These are phyloP conservation scores for Panorpa germanica DNA, from an alignment of 2,888 invertebrate species.

Conservation along the genomic window DNA sequence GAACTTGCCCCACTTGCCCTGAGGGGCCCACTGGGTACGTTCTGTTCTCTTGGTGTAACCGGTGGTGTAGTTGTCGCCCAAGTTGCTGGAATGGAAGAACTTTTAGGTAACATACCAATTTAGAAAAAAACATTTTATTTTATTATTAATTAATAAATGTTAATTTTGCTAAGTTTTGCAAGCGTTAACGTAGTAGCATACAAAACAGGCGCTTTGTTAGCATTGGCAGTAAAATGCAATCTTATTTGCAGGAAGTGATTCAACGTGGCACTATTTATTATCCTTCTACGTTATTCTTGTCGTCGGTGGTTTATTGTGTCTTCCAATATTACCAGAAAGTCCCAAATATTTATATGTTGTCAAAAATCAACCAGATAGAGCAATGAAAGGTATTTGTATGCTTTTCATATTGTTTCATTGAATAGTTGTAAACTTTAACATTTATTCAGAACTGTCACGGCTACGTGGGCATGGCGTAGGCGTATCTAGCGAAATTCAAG, in stretches of 20 bases:
- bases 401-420: too few species aligned
- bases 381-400: slow-evolving; percentile 48
- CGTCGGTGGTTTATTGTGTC: slow-evolving; percentile 32
- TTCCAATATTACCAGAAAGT: slow-evolving; percentile 56
- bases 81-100: slow-evolving; percentile 40
- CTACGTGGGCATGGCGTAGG: slow-evolving; percentile 37
- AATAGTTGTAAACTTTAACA: too few species aligned
- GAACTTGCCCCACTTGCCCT: slow-evolving; percentile 55
- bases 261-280: slow-evolving; percentile 50
- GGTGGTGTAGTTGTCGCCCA: slow-evolving; percentile 59
- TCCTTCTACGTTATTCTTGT: slow-evolving; percentile 46
- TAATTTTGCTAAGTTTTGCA: too few species aligned
- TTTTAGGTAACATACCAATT: slow-evolving; percentile 33
- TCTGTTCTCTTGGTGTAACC: slow-evolving; percentile 65
- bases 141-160: too few species aligned
- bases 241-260: slow-evolving; percentile 40
- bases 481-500: slow-evolving; percentile 36
- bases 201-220: too few species aligned
- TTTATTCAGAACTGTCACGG: slow-evolving; percentile 34
- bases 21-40: slow-evolving; percentile 57
- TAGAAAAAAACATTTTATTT: slow-evolving; percentile 4
- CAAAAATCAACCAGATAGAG: slow-evolving; percentile 36
- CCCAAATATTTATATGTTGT: slow-evolving; percentile 60
- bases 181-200: too few species aligned
- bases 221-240: too few species aligned